Base-by-base conservation (phyloP, 92 coral and sea anemone species). In the Heliopora coerulea region DNA sequence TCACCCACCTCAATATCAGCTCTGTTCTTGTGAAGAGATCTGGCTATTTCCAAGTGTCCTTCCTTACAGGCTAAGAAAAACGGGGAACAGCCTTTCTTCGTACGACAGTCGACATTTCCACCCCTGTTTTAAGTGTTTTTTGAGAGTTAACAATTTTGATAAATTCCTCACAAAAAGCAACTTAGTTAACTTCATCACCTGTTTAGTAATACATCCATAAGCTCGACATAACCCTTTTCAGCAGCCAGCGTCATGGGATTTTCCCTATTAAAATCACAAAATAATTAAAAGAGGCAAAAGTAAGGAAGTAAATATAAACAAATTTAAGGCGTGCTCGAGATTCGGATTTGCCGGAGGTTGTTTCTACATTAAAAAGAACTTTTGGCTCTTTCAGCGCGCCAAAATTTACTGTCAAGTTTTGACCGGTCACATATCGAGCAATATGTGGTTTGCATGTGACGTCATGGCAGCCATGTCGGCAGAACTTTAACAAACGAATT, bases 51-150 rank as follows among this genome's bases (percentile, higher is more conserved):
- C 67, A 93, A 76, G 68, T 93, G 98, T 0, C 98, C 98, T 72
- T 92, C 98, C 56, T 90, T 93, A 65, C 93, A 90, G 18, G 98
- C 86, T 70, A 93, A 78, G 73, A 87, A 88, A 59, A 93, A 93
- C 40, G 98, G 98, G 19, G 98, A 90, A 34, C 98, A 93, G 37
- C 98, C 98, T 54, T 93, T 93, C 85, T 93, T 93, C 69, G 98
- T 93, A 74, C 91, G 98, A 65, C 98, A 93, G 64, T 93, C 98
- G 2, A 93, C 91, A 79, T 89, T 93, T 39, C 96, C 98, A 75
- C 82, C 85, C 83, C 98, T 92, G 54, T 46, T 46, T 8, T 7
- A 46, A 46, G 15, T 7, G 7, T 46, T 2, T 6, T 46, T 46
- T 2, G 52, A 46, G 14, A 46, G 2, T 46, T n/a, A n/a, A n/a